Evolutionary conservation across 2,888 invertebrate species (phyloP).

Genomic region (Athalia circularis): DNA sequence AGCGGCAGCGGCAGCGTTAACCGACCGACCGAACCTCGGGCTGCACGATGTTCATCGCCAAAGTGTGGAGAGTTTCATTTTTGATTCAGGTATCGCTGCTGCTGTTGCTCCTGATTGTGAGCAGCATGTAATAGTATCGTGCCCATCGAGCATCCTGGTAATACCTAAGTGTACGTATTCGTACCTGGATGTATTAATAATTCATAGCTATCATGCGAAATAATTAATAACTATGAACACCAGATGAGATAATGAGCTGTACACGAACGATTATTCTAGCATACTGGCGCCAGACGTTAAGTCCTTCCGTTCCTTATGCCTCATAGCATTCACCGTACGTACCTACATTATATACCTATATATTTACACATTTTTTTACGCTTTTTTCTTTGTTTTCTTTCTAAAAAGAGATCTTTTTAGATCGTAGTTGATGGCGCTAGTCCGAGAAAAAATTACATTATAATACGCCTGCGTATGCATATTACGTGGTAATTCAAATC

Average conservation of each 20-base stretch:
- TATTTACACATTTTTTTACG: neutral
- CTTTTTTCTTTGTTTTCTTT: neutral
- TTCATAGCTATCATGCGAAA: slow-evolving; percentile 44
- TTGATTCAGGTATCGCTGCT: no score
- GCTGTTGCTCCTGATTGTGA: no score
- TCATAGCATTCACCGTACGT: no score
- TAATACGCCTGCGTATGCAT: no score
- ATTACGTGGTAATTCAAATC: slow-evolving; percentile 7
- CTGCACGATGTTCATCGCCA: neutral
- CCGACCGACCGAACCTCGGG: neutral
- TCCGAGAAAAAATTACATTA: neutral
- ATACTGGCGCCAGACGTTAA: slow-evolving; percentile 32
- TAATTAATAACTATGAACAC: slow-evolving; percentile 43
- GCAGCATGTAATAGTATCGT: no score
- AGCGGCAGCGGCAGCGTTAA: no score
- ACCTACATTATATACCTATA: no score
- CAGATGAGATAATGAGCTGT: slow-evolving; percentile 41
- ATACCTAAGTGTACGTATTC: neutral
- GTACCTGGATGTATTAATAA: slow-evolving; percentile 38
- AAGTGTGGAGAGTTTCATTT: slow-evolving; percentile 1
- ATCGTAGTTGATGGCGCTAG: neutral
- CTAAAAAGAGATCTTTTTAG: neutral
- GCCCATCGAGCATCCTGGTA: neutral
- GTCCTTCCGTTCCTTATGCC: slow-evolving; percentile 7
- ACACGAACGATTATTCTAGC: slow-evolving; percentile 34